Conservation (phyloP, 2,797 vertebrate species). For the Calcarius lapponicus region DNA sequence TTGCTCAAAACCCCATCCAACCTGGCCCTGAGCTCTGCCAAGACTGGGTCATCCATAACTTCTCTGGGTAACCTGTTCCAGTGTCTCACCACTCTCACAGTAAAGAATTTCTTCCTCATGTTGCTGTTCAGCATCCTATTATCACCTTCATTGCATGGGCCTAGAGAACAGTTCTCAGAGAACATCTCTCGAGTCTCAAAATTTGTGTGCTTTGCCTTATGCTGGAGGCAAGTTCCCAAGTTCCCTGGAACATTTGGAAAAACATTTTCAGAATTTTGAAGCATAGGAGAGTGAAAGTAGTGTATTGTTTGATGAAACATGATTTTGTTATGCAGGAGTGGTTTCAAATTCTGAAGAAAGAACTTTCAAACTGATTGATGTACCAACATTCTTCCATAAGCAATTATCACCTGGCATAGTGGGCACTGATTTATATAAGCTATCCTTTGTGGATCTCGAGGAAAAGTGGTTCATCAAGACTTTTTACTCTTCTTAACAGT, state of each 20-base stretch:
- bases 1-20: not conserved
- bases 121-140: not conserved
- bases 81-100: not conserved
- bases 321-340: not conserved
- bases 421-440: not conserved
- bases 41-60: not conserved
- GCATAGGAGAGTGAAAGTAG: not conserved
- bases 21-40: not conserved
- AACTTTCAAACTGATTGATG: not conserved
- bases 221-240: conserved; percentile 3
- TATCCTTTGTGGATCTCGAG: not conserved
- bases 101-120: not conserved
- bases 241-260: not conserved
- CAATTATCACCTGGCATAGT: not conserved
- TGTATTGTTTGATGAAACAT: not conserved
- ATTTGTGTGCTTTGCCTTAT: not conserved
- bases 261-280: not conserved
- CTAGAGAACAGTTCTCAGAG: not conserved
- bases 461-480: not conserved
- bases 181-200: not conserved
- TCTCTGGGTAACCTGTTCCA: not conserved
- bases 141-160: not conserved
- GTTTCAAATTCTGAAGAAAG: not conserved
- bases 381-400: not conserved
- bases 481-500: not conserved